phyloP scores from a whole-genome alignment of 2,888 invertebrate species.

The Phengaris arion region DNA sequence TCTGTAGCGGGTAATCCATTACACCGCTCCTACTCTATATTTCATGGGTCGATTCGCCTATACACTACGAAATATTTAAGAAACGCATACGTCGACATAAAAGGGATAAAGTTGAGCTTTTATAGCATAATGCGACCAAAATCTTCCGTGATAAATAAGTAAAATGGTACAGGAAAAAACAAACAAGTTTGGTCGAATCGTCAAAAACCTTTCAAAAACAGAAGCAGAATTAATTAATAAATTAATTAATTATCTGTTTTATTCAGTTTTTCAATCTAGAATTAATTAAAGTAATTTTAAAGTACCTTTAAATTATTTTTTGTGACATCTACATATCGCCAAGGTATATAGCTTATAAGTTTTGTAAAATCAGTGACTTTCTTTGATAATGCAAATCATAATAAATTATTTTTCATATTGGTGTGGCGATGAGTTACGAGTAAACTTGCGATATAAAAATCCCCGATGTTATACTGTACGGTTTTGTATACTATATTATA shows the following conservation, averaged over 20 bases:
- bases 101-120: constrained; percentile 9
- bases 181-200: not conserved
- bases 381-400: no score
- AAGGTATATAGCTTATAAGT: not conserved
- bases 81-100: constrained; percentile 21
- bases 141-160: not conserved
- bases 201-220: not conserved
- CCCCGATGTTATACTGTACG: no score
- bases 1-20: constrained; percentile 6
- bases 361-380: no score
- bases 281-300: not conserved
- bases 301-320: not conserved
- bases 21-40: constrained; percentile 15
- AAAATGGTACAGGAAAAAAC: not conserved
- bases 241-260: not conserved
- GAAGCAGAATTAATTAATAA: not conserved
- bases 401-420: no score
- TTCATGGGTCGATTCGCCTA: constrained; percentile 23
- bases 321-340: not conserved
- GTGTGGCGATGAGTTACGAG: no score
- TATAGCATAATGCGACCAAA: not conserved
- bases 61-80: constrained; percentile 17
- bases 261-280: not conserved
- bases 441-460: no score
- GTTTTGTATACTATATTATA: not conserved